Evolutionary conservation across 2,797 vertebrate genomes (phyloP), one percentile per base, ranked within the genome.

Genomic region (Salmo trutta): DNA sequence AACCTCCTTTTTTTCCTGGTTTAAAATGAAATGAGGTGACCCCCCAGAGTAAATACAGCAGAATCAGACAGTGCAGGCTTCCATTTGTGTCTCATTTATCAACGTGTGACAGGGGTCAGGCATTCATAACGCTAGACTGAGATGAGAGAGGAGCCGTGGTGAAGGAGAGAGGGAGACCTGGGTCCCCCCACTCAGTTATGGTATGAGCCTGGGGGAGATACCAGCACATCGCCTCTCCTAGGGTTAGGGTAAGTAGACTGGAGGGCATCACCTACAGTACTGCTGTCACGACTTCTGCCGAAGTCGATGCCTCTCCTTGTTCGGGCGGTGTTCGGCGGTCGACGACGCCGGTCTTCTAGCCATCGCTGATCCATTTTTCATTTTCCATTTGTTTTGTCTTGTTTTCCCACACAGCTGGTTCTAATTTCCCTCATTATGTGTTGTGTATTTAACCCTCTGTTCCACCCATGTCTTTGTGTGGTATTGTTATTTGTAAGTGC

Each of bases 21-120:
- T 69, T 80, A 72, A 90, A 90, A 90, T 87, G 21, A 90, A 91
- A 90, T 91, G 56, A 89, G 82, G 75, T 85, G 91, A 93, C 89
- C 88, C 19, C 36, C 77, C 78, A 74, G 74, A 78, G 81, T 84
- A 80, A 88, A 87, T 78, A 87, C 80, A 76, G 72, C 82, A 76
- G 74, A 73, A 86, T 71, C 27, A 77, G 70, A 83, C 4, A 31
- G 62, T 3, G 75, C 29, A 75, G 74, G 75, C 76, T 85, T 75
- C 83, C 74, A 71, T 84, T 81, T 81, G 72, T 66, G 73, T 64
- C 81, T 87, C 76, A 88, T 92, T 90, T 83, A 89, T 91, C 88
- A 89, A 69, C 65, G 64, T 41, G 51, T 86, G 89, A 92, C 86
- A 89, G 85, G 81, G 88, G 86, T 87, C 85, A 79, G 27, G 52